Conservation (phyloP, 1,140 invertebrate genomes). For the Eulimnadia texana region DNA sequence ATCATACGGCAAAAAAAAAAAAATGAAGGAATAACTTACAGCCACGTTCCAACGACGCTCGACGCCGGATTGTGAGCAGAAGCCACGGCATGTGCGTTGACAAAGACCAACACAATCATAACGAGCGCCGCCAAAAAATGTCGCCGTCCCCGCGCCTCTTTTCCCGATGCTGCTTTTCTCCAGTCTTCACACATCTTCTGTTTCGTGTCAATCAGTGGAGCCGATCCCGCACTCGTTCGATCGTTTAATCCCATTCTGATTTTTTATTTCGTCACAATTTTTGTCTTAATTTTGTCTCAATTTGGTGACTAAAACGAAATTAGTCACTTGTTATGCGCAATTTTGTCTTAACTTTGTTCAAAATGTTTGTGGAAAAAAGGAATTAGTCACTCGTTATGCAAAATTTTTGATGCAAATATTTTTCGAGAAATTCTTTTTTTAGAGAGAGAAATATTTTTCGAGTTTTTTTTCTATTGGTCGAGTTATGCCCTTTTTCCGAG, state of each 20-base stretch:
- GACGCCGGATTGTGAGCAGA: neutral
- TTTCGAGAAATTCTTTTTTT: no score
- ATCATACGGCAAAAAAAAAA: no score
- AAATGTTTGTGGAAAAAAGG: no score
- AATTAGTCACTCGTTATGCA: no score
- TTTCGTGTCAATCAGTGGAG: neutral
- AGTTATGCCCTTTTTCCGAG: no score
- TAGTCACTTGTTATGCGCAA: no score
- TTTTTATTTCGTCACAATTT: neutral
- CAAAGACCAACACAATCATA: neutral
- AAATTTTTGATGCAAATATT: no score
- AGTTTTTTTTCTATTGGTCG: no score
- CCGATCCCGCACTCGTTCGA: neutral
- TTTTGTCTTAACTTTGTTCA: no score
- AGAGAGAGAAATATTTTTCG: no score
- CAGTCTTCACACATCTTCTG: neutral
- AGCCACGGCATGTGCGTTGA: neutral
- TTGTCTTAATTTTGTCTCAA: no score
- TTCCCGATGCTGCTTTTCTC: neutral
- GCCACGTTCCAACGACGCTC: neutral
- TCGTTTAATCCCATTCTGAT: neutral
- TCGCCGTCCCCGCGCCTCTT: neutral
- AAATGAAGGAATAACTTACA: neutral
- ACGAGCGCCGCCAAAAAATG: neutral
- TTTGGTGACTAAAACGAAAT: no score